Percentiles rank a stretch among this genome's conserved stretches.
phyloP scores from a whole-genome alignment of 2,113 vertebrate genomes.

The Hylia prasina region DNA sequence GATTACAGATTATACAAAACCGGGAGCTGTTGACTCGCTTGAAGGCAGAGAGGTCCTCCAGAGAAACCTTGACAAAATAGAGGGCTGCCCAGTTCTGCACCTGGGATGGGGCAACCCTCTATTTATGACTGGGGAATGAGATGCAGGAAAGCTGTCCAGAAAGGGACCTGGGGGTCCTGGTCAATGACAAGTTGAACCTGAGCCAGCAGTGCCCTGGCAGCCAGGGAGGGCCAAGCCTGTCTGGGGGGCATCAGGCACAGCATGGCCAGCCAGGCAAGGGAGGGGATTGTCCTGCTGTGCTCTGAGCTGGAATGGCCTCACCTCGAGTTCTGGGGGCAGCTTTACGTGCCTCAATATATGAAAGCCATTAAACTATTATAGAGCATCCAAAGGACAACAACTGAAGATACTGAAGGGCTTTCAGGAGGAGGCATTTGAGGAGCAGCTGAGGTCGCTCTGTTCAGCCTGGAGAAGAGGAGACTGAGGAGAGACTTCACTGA shows the following conservation, averaged over 20 bases:
- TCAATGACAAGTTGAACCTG: fast-evolving
- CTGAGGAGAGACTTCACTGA: not conserved
- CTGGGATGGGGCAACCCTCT: not conserved
- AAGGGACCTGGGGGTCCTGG: not conserved
- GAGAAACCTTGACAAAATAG: fast-evolving
- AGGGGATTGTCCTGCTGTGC: not conserved
- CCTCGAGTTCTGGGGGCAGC: fast-evolving
- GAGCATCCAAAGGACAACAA: not conserved
- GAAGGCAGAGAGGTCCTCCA: not conserved
- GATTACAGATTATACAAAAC: not conserved
- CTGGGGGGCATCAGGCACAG: not conserved
- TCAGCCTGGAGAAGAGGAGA: not conserved
- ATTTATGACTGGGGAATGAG: not conserved
- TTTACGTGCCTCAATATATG: not conserved
- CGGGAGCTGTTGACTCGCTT: not conserved
- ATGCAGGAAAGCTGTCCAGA: not conserved
- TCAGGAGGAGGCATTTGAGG: fast-evolving
- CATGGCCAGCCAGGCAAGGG: fast-evolving
- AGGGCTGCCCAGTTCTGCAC: fast-evolving
- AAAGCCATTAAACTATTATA: not conserved
- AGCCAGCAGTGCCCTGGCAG: not conserved
- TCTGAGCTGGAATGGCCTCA: fast-evolving
- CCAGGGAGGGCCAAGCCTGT: fast-evolving
- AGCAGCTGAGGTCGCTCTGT: fast-evolving
- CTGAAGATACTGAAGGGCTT: not conserved